Conservation (phyloP, 2,113 vertebrate genomes). For the Tyto alba region DNA sequence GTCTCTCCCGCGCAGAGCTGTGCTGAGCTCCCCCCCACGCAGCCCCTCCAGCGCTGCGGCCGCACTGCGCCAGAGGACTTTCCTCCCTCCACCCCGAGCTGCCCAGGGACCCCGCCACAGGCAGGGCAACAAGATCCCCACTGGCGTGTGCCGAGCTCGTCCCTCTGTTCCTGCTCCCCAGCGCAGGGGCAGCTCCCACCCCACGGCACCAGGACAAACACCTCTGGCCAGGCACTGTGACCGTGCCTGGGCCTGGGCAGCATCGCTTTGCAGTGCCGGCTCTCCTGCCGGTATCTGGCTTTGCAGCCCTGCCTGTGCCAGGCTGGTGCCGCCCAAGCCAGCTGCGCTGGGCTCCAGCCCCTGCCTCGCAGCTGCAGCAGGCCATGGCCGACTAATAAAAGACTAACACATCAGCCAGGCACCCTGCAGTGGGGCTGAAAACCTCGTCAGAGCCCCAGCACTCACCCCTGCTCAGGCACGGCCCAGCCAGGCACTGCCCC, state of each 20-base stretch:
- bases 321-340: not conserved
- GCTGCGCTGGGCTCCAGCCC: not conserved
- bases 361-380: not conserved
- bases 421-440: not conserved
- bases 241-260: not conserved
- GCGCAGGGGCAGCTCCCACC: not conserved
- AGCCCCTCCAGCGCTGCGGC: rapidly evolving
- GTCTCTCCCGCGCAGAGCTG: not conserved
- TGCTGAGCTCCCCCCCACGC: not conserved
- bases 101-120: rapidly evolving
- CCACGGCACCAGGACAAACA: not conserved
- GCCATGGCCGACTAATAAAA: not conserved
- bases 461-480: rapidly evolving
- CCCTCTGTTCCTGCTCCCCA: not conserved
- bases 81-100: rapidly evolving
- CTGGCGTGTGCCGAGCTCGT: rapidly evolving
- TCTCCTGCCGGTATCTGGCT: not conserved
- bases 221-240: too few relatives aligned
- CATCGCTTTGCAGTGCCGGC: not conserved
- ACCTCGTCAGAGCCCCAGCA: rapidly evolving
- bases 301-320: not conserved
- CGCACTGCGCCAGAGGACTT: rapidly evolving
- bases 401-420: rapidly evolving
- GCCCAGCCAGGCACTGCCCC: too few relatives aligned
- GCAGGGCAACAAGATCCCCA: not conserved